These are phyloP conservation scores for Brachypterus glaber DNA, from an alignment of 2,888 invertebrate species.

Conservation along the genomic window DNA sequence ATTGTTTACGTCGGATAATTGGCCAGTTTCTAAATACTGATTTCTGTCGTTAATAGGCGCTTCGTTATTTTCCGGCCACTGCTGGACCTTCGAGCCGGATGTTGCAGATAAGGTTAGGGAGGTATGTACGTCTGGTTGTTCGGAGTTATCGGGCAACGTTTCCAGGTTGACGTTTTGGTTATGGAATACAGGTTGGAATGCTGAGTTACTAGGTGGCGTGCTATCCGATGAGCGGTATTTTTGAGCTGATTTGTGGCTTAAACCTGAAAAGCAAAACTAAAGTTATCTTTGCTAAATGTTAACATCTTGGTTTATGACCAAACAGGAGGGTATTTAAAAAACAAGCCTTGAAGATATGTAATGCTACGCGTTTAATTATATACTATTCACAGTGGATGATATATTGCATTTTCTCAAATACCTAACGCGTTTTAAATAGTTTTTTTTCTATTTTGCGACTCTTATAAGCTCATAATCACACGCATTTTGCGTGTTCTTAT, in stretches of 20 bases:
- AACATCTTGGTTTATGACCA: background rate
- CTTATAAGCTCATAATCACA: too few relatives aligned
- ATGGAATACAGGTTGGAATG: conserved; percentile 31
- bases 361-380: too few relatives aligned
- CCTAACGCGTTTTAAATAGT: too few relatives aligned
- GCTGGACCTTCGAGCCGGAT: conserved; percentile 15
- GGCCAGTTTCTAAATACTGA: conserved; percentile 68
- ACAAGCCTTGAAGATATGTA: too few relatives aligned
- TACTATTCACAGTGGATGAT: too few relatives aligned
- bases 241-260: conserved; percentile 43
- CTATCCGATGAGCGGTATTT: conserved; percentile 22
- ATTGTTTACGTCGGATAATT: conserved; percentile 48
- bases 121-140: conserved; percentile 47
- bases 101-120: background rate
- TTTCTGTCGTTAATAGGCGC: conserved; percentile 62
- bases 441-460: too few relatives aligned
- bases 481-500: too few relatives aligned
- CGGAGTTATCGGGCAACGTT: conserved; percentile 59
- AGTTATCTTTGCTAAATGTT: too few relatives aligned
- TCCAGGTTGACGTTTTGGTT: conserved; percentile 52
- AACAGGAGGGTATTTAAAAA: too few relatives aligned
- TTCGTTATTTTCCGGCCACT: conserved; percentile 49
- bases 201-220: conserved; percentile 21
- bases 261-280: too few relatives aligned
- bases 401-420: too few relatives aligned